A percentile compares a stretch with the other conserved stretches of the same genome.
phyloP scores from a whole-genome alignment of 2,888 invertebrate species.

The Andrena flavipes region DNA sequence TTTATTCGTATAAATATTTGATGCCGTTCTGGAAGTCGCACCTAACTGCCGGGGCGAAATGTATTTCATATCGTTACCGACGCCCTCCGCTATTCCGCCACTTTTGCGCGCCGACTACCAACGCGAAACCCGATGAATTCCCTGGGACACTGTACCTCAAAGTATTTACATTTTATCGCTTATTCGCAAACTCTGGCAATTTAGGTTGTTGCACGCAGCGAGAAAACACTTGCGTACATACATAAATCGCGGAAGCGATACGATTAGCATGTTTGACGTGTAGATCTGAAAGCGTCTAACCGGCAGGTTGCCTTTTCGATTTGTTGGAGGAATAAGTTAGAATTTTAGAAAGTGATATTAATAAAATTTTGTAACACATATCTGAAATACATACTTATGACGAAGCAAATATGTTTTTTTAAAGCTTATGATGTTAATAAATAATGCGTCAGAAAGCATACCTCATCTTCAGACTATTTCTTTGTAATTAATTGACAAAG shows the following conservation, averaged over 20 bases:
- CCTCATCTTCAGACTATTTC: no score
- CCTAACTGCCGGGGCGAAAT: slow-evolving; percentile 63
- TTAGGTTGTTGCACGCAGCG: slow-evolving; percentile 50
- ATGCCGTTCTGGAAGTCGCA: slow-evolving; percentile 72
- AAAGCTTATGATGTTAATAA: no score
- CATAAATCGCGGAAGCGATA: slow-evolving; percentile 57
- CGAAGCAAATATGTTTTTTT: no score
- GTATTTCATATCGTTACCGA: slow-evolving; percentile 71
- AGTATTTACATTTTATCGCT: slow-evolving; percentile 77
- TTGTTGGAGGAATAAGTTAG: background rate
- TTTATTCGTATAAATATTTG: slow-evolving; percentile 79
- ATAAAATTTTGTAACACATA: no score
- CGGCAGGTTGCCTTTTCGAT: background rate
- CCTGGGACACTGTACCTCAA: slow-evolving; percentile 74
- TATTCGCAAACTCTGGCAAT: slow-evolving; percentile 70
- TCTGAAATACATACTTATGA: no score
- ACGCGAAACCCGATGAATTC: slow-evolving; percentile 68
- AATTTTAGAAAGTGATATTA: no score
- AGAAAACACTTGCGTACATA: slow-evolving; percentile 24
- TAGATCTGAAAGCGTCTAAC: background rate
- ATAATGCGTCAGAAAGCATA: no score
- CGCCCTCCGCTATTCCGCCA: slow-evolving; percentile 45
- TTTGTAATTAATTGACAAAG: background rate
- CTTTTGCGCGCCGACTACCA: slow-evolving; percentile 29
- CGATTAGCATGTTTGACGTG: slow-evolving; percentile 50